Base-by-base conservation (phyloP, 2,113 vertebrate species). In the Callipepla squamata region DNA sequence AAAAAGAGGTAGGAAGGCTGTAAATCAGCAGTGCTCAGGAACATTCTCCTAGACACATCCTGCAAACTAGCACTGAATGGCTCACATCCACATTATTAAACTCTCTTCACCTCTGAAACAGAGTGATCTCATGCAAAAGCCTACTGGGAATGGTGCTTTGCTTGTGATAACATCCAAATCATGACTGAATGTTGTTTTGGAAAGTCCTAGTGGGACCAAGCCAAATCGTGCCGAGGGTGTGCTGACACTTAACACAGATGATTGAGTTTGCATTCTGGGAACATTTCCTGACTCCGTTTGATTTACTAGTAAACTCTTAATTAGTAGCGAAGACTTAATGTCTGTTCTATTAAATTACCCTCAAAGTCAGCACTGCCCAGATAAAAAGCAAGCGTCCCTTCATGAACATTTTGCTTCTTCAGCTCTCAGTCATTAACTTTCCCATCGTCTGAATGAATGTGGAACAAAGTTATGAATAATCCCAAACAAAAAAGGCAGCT, bases 251-350 rank as follows among this genome's bases (percentile, higher is more conserved):
- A 76, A 63, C 82, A 70, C 38, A 51, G 38, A 82, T 74, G 23
- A 87, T 26, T 77, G 38, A 83, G 25, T 87, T 90, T 77, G 63
- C 38, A 80, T 90, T 92, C 90, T 59, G 51, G 38, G 67, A 95
- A 67, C 0, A 0, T 70, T 90, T 85, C 63, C 85, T 85, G 65
- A 61, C 3, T 2, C 36, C 80, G 69, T 47, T 80, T 95, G 91
- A 90, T 95, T 94, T 96, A 88, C 68, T 87, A 80, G 65, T 88
- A 88, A 94, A 77, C 42, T 83, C 50, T 91, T 96, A 94, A 96
- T 95, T 94, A 91, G 59, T 80, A 80, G 47, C 22, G 61, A 90
- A 85, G 45, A 82, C 50, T 77, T 91, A 85, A 87, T 85, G 34
- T 48, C 61, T 90, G 51, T 59, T 94, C 76, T 66, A 91, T 82